A percentile compares a stretch with the other conserved stretches of the same genome.
Conservation (phyloP, 1,140 invertebrate species). For the Grapholita molesta region DNA sequence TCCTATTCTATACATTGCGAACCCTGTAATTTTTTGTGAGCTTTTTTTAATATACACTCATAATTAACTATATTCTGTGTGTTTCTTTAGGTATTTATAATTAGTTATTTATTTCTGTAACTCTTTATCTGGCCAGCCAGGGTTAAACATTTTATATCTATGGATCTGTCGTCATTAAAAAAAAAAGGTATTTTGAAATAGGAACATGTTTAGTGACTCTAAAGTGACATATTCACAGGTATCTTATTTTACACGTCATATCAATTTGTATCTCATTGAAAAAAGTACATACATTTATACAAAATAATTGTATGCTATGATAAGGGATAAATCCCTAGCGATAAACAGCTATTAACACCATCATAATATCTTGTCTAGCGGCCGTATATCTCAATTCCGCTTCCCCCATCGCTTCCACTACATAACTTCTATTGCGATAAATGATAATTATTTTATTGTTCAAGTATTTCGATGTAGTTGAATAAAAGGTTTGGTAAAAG, state of each 20-base stretch:
- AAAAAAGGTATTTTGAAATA: no score
- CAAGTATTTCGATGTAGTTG: conserved; percentile 68
- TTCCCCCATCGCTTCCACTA: conserved; percentile 49
- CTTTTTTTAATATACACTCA: no score
- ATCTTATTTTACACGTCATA: no score
- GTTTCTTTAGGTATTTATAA: no score
- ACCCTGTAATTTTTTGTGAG: no score
- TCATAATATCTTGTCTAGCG: neutral
- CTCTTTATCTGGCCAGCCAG: no score
- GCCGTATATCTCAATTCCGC: conserved; percentile 23
- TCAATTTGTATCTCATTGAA: neutral
- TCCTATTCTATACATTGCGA: neutral
- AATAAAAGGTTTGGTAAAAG: conserved; percentile 50
- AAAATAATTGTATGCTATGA: neutral
- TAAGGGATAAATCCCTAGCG: conserved; percentile 11
- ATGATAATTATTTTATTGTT: conserved; percentile 77
- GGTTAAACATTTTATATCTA: no score
- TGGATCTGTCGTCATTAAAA: no score
- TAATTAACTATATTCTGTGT: no score
- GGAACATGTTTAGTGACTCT: no score
- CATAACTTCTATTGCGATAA: conserved; percentile 67
- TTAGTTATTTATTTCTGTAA: no score
- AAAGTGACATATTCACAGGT: no score
- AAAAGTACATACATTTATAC: neutral
- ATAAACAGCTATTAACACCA: neutral